phyloP scores from a whole-genome alignment of 2,113 vertebrate species.

The Gymnobelideus leadbeateri region DNA sequence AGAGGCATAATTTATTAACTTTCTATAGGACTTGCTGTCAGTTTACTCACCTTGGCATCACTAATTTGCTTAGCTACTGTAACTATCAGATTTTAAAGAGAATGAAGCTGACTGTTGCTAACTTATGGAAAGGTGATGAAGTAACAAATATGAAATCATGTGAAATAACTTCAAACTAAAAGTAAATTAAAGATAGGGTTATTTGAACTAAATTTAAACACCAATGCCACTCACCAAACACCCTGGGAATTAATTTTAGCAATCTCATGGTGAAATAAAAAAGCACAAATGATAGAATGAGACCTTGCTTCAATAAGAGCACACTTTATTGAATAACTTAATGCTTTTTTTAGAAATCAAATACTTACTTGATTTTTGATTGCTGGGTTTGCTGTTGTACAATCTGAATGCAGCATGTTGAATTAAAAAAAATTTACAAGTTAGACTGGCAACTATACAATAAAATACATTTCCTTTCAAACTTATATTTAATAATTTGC shows the following conservation, averaged over 20 bases:
- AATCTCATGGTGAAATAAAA: neutral
- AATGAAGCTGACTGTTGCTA: conserved; percentile 8
- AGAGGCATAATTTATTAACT: conserved; percentile 8
- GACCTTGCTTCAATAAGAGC: neutral
- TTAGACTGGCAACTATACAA: conserved; percentile 54
- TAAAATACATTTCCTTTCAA: conserved; percentile 54
- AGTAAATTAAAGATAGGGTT: conserved; percentile 1
- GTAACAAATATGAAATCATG: conserved; percentile 3
- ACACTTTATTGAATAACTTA: neutral
- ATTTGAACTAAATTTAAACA: conserved; percentile 26
- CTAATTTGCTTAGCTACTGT: conserved; percentile 22
- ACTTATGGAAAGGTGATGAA: conserved; percentile 37
- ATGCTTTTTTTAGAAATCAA: conserved; percentile 49
- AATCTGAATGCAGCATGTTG: conserved; percentile 65
- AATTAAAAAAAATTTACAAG: conserved; percentile 75
- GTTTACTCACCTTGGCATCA: neutral
- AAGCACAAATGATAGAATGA: conserved; percentile 33
- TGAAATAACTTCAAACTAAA: conserved; percentile 45
- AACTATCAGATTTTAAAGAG: neutral
- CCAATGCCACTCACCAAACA: conserved; percentile 42
- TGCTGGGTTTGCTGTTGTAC: conserved; percentile 77
- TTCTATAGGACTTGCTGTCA: neutral
- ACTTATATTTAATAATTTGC: conserved; percentile 46
- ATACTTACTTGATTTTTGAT: conserved; percentile 88
- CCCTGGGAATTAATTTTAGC: conserved; percentile 44